These are phyloP conservation scores for Holocentrus rufus DNA, from an alignment of 2,797 vertebrate genomes.

Conservation along the genomic window DNA sequence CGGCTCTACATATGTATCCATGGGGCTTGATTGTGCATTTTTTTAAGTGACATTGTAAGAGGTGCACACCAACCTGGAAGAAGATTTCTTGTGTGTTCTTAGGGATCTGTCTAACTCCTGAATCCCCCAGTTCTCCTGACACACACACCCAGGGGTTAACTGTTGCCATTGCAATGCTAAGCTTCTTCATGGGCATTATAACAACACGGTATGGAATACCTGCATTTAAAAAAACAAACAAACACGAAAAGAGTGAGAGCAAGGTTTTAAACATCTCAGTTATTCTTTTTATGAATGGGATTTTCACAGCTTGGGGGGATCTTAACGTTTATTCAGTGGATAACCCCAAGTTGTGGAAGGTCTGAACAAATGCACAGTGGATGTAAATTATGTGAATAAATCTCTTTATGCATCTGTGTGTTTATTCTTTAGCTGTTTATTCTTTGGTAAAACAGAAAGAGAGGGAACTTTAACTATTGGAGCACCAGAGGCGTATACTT, in stretches of 20 bases:
- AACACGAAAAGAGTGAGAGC: conserved; percentile 17
- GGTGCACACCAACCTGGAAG: conserved; percentile 89
- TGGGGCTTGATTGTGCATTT: not conserved
- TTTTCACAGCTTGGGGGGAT: not conserved
- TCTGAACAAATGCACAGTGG: too few relatives aligned
- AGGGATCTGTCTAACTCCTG: conserved; percentile 91
- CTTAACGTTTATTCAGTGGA: too few relatives aligned
- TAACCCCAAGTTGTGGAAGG: too few relatives aligned
- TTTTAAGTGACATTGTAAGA: too few relatives aligned
- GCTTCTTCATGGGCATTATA: conserved; percentile 97
- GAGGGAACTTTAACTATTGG: too few relatives aligned
- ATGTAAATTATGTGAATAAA: too few relatives aligned
- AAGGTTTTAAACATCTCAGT: conserved; percentile 1
- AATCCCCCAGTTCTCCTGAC: conserved; percentile 94
- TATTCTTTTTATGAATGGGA: not conserved
- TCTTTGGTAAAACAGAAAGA: too few relatives aligned
- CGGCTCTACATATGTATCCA: not conserved
- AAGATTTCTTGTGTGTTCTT: conserved; percentile 97
- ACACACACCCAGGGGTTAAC: conserved; percentile 98
- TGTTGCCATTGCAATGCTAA: conserved; percentile 95
- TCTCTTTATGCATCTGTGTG: too few relatives aligned
- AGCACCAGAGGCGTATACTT: too few relatives aligned
- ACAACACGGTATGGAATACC: conserved; percentile 95
- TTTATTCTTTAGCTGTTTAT: too few relatives aligned
- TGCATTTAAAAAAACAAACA: conserved; percentile 57